Evolutionary conservation across 2,797 vertebrate species (phyloP).

Genomic region (Cyprinodon diabolis): DNA sequence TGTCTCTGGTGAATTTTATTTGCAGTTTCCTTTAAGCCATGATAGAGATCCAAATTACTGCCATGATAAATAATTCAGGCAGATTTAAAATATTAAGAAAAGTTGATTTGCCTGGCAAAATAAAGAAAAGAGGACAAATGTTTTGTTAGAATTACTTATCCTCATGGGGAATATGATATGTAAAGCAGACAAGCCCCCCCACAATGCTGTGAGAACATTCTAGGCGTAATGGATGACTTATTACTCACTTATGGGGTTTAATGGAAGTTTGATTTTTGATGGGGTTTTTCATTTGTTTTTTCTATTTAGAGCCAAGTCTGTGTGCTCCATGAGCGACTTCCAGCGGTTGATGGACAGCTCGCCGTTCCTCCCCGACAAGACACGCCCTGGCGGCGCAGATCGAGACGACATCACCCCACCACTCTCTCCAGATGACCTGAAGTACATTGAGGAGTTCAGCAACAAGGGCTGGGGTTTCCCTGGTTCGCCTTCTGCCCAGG

Average conservation of each 20-base stretch:
- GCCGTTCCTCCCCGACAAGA: conserved; percentile 95
- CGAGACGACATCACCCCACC: conserved; percentile 92
- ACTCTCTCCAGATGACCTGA: conserved; percentile 96
- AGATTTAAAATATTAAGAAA: conserved; percentile 26
- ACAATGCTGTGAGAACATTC: too few species aligned
- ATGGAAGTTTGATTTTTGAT: neutral
- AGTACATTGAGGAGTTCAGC: conserved; percentile 97
- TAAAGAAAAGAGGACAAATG: neutral
- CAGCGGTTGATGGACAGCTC: conserved; percentile 98
- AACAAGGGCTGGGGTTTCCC: conserved; percentile 91
- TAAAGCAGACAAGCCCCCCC: neutral
- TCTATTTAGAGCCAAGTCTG: conserved; percentile 89
- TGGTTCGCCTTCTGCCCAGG: conserved; percentile 36
- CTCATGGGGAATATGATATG: neutral
- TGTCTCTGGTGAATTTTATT: conserved; percentile 11
- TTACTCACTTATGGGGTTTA: conserved; percentile 3
- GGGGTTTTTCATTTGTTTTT: conserved; percentile 14
- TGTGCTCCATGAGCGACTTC: conserved; percentile 99
- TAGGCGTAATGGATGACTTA: too few species aligned
- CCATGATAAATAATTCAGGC: conserved; percentile 50
- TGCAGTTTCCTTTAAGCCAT: conserved; percentile 16
- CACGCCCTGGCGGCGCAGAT: conserved; percentile 74
- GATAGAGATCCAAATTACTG: conserved; percentile 14
- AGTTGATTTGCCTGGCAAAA: conserved; percentile 2
- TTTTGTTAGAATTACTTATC: neutral